phyloP scores from a whole-genome alignment of 2,113 vertebrate genomes.

The Conger conger region DNA sequence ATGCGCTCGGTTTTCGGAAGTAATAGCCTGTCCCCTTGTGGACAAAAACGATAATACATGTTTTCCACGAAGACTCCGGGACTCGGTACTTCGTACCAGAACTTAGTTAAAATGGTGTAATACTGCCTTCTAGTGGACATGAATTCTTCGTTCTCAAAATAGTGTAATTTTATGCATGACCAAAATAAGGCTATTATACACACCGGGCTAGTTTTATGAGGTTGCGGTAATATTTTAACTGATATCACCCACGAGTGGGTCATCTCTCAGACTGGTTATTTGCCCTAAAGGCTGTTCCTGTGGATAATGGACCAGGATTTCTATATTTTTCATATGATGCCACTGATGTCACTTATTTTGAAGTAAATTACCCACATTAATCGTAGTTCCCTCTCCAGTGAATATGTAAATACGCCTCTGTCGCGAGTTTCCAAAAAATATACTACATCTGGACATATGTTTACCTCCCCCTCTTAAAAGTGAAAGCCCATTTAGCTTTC shows the following conservation, averaged over 20 bases:
- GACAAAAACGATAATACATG: background rate
- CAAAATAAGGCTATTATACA: background rate
- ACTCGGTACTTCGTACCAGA: background rate
- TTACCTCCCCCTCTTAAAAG: too few species aligned
- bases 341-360: too few species aligned
- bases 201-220: background rate
- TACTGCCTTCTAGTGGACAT: constrained; percentile 48
- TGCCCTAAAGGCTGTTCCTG: background rate
- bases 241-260: background rate
- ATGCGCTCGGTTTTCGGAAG: constrained; percentile 26
- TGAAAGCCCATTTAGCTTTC: too few species aligned
- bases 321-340: background rate
- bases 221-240: background rate
- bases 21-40: constrained; percentile 47
- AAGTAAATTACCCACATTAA: too few species aligned
- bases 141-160: background rate
- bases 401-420: too few species aligned
- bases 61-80: background rate
- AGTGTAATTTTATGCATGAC: background rate
- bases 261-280: background rate
- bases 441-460: too few species aligned
- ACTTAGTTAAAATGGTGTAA: constrained; percentile 14
- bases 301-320: background rate
- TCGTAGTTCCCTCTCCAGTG: too few species aligned
- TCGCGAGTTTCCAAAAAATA: too few species aligned